Conservation (phyloP, 2,797 vertebrate species). For the Pseudomugil tenellus region DNA sequence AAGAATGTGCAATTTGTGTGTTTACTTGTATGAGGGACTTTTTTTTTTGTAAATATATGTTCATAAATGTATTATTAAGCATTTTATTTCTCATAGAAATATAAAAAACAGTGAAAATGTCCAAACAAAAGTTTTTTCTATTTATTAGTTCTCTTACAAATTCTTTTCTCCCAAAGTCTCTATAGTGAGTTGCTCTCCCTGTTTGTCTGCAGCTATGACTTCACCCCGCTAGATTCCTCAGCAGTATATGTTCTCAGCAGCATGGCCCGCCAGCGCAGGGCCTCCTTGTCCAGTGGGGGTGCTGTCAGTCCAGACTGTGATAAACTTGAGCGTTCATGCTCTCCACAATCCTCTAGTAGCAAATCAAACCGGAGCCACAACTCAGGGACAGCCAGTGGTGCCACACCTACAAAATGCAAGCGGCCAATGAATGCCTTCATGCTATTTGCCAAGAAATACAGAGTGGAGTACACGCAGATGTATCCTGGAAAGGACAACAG, state of each 20-base stretch:
- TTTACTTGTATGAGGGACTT: too few relatives aligned
- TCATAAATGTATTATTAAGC: too few relatives aligned
- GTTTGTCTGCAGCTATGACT: conserved; percentile 96
- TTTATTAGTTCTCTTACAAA: not conserved
- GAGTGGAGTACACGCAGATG: conserved; percentile 98
- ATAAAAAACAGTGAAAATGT: too few relatives aligned
- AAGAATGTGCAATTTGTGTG: too few relatives aligned
- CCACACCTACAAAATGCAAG: conserved; percentile 93
- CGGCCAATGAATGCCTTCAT: conserved; percentile 99
- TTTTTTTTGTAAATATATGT: too few relatives aligned
- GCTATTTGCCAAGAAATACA: conserved; percentile 98
- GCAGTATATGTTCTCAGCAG: conserved; percentile 97
- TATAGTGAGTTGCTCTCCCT: not conserved
- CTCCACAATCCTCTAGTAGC: too few relatives aligned
- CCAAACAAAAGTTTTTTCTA: not conserved
- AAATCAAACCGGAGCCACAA: conserved; percentile 81
- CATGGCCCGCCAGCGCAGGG: conserved; percentile 94
- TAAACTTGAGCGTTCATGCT: too few relatives aligned
- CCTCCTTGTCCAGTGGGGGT: conserved; percentile 89
- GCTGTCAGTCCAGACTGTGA: conserved; percentile 87
- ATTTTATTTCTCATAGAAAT: too few relatives aligned
- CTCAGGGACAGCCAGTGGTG: conserved; percentile 80
- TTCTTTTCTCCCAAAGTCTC: not conserved
- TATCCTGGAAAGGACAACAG: conserved; percentile 99
- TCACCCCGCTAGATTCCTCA: conserved; percentile 96